Base-by-base conservation (phyloP, 1,140 invertebrate species). In the Charaxes varanes region DNA sequence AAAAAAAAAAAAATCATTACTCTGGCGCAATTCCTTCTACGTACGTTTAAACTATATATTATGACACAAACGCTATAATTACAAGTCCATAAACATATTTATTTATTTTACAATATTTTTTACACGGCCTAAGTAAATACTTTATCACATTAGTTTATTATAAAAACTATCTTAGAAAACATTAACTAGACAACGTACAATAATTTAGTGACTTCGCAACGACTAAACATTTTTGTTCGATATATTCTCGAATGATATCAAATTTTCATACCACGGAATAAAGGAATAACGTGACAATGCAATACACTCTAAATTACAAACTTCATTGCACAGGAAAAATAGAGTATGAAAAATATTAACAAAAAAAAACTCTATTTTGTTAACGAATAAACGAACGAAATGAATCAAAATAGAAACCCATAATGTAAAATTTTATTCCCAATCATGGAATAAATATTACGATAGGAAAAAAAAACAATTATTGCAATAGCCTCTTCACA, bases 141-240 rank as follows among this genome's bases (percentile, higher is more conserved):
- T 56, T 70, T 79, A 79, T 80, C 76, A 79, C 76, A 80, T 59
- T 66, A 70, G 65, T 65, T 64, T 60, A 53, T 62, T 67, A 64
- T 59, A 58, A 58, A 62, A 53, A 50, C 50, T 59, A 58, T 54
- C 41, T 56, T 60, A 66, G 52, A 56, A 21, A 62, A 54, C 41
- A 51, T 43, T 62, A 63, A 72, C 58, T 69, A 68, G 47, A 71
- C 61, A 74, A 72, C 61, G 53, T 63, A 66, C 56, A 70, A 79
- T 76, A 72, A 72, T 68, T 76, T 77, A 74, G 64, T 68, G 70
- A 80, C 60, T 74, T 62, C 43, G 50, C 55, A 78, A 69, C 55
- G 44, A 70, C 63, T 74, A 66, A 47, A 33, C 30, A 31, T 42
- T 45, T 22, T 50, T 36, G 21, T 43, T 49, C 31, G 36, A 53